Conservation (phyloP, 1,140 invertebrate species). For the Drosophila prosaltans region DNA sequence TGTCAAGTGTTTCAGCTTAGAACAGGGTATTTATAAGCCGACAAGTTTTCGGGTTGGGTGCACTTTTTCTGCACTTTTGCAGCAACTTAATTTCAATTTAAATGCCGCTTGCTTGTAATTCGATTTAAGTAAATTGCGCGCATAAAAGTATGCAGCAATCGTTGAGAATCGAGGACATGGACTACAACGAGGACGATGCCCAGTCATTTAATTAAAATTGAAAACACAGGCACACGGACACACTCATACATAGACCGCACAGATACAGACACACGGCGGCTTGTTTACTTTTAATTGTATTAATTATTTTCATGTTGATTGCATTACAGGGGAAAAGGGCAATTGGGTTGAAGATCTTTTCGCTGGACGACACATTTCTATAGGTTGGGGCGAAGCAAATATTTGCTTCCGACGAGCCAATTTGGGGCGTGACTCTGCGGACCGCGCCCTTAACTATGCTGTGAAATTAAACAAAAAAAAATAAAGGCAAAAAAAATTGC, state of each 20-base stretch:
- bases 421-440: slow-evolving; percentile 15
- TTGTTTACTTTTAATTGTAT: slow-evolving; percentile 70
- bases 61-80: not conserved
- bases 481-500: not conserved
- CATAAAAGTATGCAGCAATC: slow-evolving; percentile 64
- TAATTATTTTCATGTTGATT: slow-evolving; percentile 78
- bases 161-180: slow-evolving; percentile 2
- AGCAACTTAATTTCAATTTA: slow-evolving; percentile 40
- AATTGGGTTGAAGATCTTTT: slow-evolving; percentile 25
- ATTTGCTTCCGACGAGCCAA: slow-evolving; percentile 54
- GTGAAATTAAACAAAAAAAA: slow-evolving; percentile 16
- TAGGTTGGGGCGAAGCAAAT: slow-evolving; percentile 26
- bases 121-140: slow-evolving; percentile 68
- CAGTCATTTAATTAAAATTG: slow-evolving; percentile 69
- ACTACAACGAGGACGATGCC: slow-evolving; percentile 16
- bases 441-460: slow-evolving; percentile 1
- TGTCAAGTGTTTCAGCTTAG: not conserved
- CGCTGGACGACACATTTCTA: not conserved
- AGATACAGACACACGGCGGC: slow-evolving; percentile 22
- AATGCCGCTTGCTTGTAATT: slow-evolving; percentile 64
- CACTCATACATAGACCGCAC: not conserved
- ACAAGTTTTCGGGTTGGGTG: not conserved
- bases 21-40: not conserved
- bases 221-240: slow-evolving; percentile 19
- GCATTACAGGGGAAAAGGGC: slow-evolving; percentile 52